Evolutionary conservation across 2,888 invertebrate species (phyloP), one percentile per base, ranked within the genome.

Genomic region (Agriopis leucophaearia): DNA sequence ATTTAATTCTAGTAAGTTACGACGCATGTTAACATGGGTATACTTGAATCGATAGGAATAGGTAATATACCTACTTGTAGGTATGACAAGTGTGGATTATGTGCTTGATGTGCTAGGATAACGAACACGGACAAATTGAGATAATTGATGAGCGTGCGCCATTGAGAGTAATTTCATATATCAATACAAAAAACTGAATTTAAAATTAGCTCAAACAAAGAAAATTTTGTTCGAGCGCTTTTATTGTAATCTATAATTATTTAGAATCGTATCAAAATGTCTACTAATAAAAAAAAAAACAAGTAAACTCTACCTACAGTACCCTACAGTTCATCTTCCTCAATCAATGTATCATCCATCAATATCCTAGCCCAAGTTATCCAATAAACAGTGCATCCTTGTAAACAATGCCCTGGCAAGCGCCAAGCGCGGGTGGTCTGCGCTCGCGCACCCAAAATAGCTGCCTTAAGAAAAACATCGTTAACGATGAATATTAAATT

Each of bases 1-100:
- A 93, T 93, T 92, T 91, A 92, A 92, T 91, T 92, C 90, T 82
- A 84, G 83, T 83, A 88, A 91, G 92, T 90, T 91, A 83, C 83
- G 84, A 88, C 83, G 84, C 81, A 75, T 87, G 87, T 89, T 86
- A 84, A 84, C 84, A 85, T 75, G 81, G 68, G 72, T 66, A 42
- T 48, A 36, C 60, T 69, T 54, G 54, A 64, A 69, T 61, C 62
- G 59, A 56, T 55, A 45, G 35, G 57, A 52, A 64, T 64, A 13
- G 64, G 69, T 64, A 44, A 66, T 68, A 40, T 62, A 38, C 55
- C 65, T 13, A 27, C 44, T 44, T 6, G n/a, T 44, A 13, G 13
- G 13, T 12, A 16, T 8, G n/a, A 8, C 12, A 35, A 27, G 27
- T 51, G 8, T 51, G 35, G 12, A 27, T 48, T 18, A 47, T 47